A percentile compares a stretch with the other conserved stretches of the same genome.
Evolutionary conservation across 2,113 vertebrate genomes (phyloP).

Genomic region (Rousettus leschenaultii): DNA sequence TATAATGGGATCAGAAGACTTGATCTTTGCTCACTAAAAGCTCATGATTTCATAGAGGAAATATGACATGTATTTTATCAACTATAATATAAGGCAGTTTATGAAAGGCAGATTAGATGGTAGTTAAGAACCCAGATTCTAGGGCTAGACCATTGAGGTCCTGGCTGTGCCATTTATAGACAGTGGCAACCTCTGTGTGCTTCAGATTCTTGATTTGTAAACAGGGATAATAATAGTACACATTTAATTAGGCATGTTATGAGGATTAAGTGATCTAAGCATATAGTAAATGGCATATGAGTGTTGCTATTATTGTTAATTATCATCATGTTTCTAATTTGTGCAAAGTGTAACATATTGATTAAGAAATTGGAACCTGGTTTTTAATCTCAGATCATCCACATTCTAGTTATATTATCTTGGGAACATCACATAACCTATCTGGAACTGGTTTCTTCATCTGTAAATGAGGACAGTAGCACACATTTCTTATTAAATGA

Average conservation of each 20-base stretch:
- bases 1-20: background rate
- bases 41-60: conserved; percentile 10
- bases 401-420: background rate
- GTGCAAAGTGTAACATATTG: background rate
- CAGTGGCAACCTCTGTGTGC: background rate
- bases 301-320: background rate
- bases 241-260: background rate
- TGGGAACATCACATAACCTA: background rate
- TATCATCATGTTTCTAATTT: background rate
- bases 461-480: background rate
- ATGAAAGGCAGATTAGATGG: background rate
- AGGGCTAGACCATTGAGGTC: background rate
- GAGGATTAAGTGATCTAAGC: background rate
- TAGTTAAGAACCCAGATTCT: background rate
- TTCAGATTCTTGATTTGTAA: background rate
- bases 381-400: background rate
- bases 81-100: background rate
- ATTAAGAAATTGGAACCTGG: background rate
- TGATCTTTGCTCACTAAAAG: background rate
- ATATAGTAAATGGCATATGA: background rate
- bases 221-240: background rate
- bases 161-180: background rate
- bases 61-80: background rate
- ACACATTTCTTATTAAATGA: conserved; percentile 2
- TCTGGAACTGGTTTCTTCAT: background rate